Evolutionary conservation across 1,140 invertebrate species (phyloP), one percentile per base, ranked within the genome.

Genomic region (Drosophila setifemur): DNA sequence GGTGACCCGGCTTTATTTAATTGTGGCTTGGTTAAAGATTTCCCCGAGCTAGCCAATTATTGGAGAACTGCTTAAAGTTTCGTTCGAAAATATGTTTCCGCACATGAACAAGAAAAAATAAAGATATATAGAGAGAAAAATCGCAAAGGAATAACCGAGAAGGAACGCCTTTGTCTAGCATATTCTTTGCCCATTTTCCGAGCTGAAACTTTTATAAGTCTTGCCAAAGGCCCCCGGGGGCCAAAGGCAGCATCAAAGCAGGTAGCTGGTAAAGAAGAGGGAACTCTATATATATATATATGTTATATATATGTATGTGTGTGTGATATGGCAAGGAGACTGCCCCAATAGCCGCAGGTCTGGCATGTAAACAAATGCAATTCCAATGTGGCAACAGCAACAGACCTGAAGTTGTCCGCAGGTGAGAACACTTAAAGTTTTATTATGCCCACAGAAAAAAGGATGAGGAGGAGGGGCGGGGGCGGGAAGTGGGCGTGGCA

Each of bases 361-460:
- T 50, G 73, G 55, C 66, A 76, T 26, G 78, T 72, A 72, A 82
- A 55, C 67, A 81, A 81, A 73, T 82, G 61, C 77, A 78, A 72
- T 64, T 44, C 48, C 73, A 73, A 60, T 45, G 37, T 53, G 54
- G 44, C 28, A 73, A 52, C 21, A 70, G 35, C 43, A 43, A 71
- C 26, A 48, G n/a, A 29, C 61, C 58, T 49, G 29, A 47, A 71
- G 50, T 61, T 70, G 61, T 58, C 70, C 76, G 37, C 76, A 79
- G 75, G 73, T 83, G 77, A 50, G 61, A 58, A 67, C 68, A 83
- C 78, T 83, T 82, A 73, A 83, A 77, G 55, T 83, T 82, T 82
- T 79, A 79, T 83, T 68, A 77, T 77, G 57, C 49, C 68, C 54
- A 60, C 70, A 74, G 61, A 31, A 53, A 54, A 47, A 23, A 14